Conservation (phyloP, 2,113 vertebrate genomes). For the Dipodomys merriami region DNA sequence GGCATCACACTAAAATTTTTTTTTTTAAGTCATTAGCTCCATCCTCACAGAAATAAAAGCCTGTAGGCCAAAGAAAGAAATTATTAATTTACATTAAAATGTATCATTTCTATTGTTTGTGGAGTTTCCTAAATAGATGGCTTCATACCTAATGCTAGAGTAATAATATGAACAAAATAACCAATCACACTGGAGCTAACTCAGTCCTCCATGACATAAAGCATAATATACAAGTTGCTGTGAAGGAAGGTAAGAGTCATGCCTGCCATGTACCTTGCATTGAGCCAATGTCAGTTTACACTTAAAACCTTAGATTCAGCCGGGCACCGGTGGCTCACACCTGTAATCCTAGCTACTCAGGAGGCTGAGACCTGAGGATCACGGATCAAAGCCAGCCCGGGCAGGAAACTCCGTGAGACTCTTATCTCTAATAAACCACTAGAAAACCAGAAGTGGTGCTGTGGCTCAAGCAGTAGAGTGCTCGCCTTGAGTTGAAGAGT, state of each 20-base stretch:
- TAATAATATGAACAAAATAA: not conserved
- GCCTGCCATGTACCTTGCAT: not conserved
- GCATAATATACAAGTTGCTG: not conserved
- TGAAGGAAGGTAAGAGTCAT: not conserved
- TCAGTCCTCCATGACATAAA: not conserved
- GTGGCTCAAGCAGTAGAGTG: too few species aligned
- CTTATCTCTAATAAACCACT: too few species aligned
- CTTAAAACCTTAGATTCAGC: too few species aligned
- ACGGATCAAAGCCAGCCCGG: too few species aligned
- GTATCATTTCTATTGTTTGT: not conserved
- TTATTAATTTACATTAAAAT: not conserved
- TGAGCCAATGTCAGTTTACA: too few species aligned
- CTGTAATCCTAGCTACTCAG: too few species aligned
- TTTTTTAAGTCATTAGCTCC: not conserved
- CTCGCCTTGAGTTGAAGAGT: too few species aligned
- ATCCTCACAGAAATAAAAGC: not conserved
- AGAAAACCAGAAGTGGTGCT: too few species aligned
- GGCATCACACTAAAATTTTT: not conserved
- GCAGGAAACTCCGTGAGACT: too few species aligned
- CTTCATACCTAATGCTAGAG: not conserved
- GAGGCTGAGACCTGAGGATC: too few species aligned
- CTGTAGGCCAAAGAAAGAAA: not conserved
- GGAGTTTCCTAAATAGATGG: constrained; percentile 6
- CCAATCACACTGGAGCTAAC: not conserved
- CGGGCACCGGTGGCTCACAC: too few species aligned